These are phyloP conservation scores for Pinctada fucata DNA, from an alignment of 2,888 invertebrate genomes.

Conservation along the genomic window DNA sequence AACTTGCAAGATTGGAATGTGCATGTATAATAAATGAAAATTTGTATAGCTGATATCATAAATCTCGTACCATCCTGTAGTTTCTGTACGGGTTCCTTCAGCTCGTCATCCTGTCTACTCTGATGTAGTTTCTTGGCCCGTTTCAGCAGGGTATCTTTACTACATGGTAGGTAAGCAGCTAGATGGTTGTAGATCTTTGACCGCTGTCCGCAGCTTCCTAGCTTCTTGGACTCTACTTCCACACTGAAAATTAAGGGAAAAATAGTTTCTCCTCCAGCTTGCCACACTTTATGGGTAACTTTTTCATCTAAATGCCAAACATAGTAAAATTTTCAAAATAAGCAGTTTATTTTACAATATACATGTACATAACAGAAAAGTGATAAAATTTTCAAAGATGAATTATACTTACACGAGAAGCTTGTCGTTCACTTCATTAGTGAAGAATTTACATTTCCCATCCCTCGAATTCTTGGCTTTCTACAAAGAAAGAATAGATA, in stretches of 20 bases:
- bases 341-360: too few species aligned
- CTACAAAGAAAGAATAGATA: constrained; percentile 54
- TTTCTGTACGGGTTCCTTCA: constrained; percentile 77
- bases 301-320: not conserved
- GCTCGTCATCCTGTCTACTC: constrained; percentile 79
- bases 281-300: not conserved
- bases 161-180: constrained; percentile 80
- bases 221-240: constrained; percentile 62
- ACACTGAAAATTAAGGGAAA: constrained; percentile 55
- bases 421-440: constrained; percentile 78
- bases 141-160: constrained; percentile 80
- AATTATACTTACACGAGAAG: constrained; percentile 78
- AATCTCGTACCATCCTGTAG: constrained; percentile 77
- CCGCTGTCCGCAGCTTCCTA: constrained; percentile 73
- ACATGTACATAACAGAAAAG: too few species aligned
- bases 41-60: too few species aligned
- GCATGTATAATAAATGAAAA: too few species aligned
- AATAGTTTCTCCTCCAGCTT: too few species aligned
- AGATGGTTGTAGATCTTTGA: constrained; percentile 79
- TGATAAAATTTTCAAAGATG: too few species aligned
- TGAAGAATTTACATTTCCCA: constrained; percentile 80
- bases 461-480: constrained; percentile 76
- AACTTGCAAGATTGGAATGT: too few species aligned
- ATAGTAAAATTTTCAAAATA: not conserved
- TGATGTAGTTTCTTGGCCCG: constrained; percentile 80